Conservation (phyloP, 1,140 invertebrate species). For the Chironomus striatipennis region DNA sequence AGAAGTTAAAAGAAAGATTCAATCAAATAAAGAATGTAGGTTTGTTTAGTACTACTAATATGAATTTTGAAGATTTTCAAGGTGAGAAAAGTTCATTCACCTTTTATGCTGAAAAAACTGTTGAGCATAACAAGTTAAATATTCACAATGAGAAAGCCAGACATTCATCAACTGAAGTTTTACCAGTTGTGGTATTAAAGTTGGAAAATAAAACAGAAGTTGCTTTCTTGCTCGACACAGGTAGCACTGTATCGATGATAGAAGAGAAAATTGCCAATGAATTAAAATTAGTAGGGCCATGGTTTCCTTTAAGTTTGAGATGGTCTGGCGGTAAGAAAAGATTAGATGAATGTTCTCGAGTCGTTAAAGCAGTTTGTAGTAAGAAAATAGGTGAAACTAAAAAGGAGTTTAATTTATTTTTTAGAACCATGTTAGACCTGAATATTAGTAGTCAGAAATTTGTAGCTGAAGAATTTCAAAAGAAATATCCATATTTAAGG, state of each 20-base stretch:
- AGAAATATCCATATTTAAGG: neutral
- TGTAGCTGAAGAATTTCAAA: neutral
- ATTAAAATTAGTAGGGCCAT: neutral
- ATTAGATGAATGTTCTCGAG: neutral
- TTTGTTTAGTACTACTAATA: too few relatives aligned
- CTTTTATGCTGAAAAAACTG: too few relatives aligned
- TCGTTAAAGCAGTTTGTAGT: neutral
- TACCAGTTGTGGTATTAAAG: too few relatives aligned
- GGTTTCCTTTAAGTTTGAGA: neutral
- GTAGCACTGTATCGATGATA: neutral
- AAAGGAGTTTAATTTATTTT: neutral
- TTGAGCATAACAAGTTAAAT: too few relatives aligned
- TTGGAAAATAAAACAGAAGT: neutral
- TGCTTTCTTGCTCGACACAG: neutral
- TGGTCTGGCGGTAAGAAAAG: neutral
- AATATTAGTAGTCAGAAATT: neutral
- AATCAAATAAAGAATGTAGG: too few relatives aligned
- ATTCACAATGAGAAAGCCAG: too few relatives aligned
- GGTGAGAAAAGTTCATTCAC: too few relatives aligned
- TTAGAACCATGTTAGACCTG: neutral
- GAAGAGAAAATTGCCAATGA: neutral
- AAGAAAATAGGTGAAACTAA: neutral
- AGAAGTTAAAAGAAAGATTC: too few relatives aligned
- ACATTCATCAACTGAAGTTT: too few relatives aligned
- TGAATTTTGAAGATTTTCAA: too few relatives aligned